A percentile compares a stretch with the other conserved stretches of the same genome.
Evolutionary conservation across 2,888 invertebrate genomes (phyloP).

Genomic region (Colletes collaris): DNA sequence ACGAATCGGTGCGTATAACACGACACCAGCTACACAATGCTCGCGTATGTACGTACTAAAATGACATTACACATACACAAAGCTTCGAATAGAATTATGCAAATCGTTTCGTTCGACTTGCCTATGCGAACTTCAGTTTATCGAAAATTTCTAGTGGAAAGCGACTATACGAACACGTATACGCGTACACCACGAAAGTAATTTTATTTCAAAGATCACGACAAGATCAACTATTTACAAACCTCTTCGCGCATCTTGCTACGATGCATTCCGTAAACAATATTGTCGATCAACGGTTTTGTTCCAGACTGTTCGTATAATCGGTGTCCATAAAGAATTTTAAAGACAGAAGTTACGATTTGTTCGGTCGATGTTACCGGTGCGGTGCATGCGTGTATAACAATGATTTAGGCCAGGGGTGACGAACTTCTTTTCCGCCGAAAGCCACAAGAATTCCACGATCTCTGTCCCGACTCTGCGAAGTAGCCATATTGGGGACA

Average conservation of each 20-base stretch:
- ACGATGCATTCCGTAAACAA: too few relatives aligned
- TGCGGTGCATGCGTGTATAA: slow-evolving; percentile 8
- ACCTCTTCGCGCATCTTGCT: too few relatives aligned
- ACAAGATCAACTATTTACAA: not conserved
- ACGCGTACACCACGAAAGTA: not conserved
- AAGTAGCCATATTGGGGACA: too few relatives aligned
- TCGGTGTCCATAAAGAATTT: slow-evolving; percentile 27
- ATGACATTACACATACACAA: not conserved
- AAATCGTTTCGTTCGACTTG: slow-evolving; percentile 55
- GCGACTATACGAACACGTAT: not conserved
- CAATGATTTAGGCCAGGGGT: slow-evolving; percentile 29
- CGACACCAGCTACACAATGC: not conserved
- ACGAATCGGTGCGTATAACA: not conserved
- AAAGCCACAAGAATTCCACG: too few relatives aligned
- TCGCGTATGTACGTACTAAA: slow-evolving; percentile 1
- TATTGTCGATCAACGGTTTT: not conserved
- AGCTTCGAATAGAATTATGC: slow-evolving; percentile 11
- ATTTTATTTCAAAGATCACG: not conserved
- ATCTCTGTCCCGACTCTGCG: too few relatives aligned
- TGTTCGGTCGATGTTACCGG: slow-evolving; percentile 26
- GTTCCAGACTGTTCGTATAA: not conserved
- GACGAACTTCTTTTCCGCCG: too few relatives aligned
- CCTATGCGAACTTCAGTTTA: slow-evolving; percentile 32
- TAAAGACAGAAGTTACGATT: slow-evolving; percentile 13
- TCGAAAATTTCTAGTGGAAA: slow-evolving; percentile 27